Conservation (phyloP, 1,140 invertebrate species). For the Caligus rogercresseyi region DNA sequence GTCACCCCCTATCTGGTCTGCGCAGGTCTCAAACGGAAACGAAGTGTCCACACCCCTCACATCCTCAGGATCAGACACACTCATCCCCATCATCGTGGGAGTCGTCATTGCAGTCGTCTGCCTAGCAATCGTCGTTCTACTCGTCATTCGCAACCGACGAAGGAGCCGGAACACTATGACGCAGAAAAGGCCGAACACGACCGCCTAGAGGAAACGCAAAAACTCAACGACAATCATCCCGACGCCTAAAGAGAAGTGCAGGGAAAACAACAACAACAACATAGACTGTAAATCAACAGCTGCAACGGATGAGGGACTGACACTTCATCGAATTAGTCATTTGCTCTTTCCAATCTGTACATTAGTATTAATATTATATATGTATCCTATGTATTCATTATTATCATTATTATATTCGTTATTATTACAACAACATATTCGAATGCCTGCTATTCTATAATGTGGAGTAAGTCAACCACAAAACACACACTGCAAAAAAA, state of each 20-base stretch:
- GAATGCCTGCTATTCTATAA: not conserved
- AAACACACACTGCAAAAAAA: too few relatives aligned
- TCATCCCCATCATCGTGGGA: constrained; percentile 7
- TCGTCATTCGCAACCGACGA: not conserved
- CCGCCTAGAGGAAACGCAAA: constrained; percentile 2
- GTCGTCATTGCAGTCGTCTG: not conserved
- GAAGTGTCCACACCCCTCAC: not conserved
- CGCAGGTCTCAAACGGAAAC: not conserved
- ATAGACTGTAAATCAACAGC: not conserved
- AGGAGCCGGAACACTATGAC: constrained; percentile 4
- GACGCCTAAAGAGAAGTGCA: not conserved
- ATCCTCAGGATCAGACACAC: not conserved
- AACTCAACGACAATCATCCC: constrained; percentile 8
- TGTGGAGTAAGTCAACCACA: too few relatives aligned
- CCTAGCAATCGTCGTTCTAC: constrained; percentile 1
- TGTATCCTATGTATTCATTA: not conserved
- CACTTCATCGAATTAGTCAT: not conserved
- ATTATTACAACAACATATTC: constrained; percentile 16
- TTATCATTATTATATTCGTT: not conserved
- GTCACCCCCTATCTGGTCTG: not conserved
- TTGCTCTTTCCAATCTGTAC: not conserved
- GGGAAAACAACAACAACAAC: not conserved
- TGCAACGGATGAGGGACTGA: not conserved
- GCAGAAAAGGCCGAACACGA: constrained; percentile 6
- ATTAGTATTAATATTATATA: not conserved